Conservation (phyloP, 2,888 invertebrate genomes). For the Drosophila buzzatii region DNA sequence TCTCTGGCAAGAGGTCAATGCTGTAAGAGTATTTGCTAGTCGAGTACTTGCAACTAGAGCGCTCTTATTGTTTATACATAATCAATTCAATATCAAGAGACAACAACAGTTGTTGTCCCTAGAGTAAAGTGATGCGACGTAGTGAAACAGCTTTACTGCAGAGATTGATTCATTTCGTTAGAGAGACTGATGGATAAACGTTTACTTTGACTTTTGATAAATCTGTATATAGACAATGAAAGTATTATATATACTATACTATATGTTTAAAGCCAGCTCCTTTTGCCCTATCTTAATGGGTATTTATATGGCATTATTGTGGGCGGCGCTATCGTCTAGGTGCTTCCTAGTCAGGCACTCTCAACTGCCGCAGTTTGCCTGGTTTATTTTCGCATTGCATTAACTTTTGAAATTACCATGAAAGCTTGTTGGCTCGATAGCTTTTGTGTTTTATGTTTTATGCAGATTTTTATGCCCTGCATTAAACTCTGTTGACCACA, state of each 20-base stretch:
- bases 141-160: not conserved
- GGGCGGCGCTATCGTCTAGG: no score
- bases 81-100: not conserved
- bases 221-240: no score
- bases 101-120: not conserved
- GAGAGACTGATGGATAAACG: no score
- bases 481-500: constrained; percentile 5
- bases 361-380: not conserved
- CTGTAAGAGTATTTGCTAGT: no score
- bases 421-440: not conserved
- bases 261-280: no score
- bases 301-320: not conserved
- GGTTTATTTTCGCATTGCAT: not conserved
- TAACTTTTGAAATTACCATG: constrained; percentile 1
- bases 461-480: constrained; percentile 18
- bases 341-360: not conserved
- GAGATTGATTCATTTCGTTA: no score
- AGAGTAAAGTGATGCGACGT: not conserved
- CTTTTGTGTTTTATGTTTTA: constrained; percentile 4
- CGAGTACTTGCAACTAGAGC: no score
- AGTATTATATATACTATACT: no score
- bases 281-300: no score
- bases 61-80: no score
- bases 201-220: no score
- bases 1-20: no score